Base-by-base conservation (phyloP, 2,797 vertebrate species). In the Microctenopoma lineatum region DNA sequence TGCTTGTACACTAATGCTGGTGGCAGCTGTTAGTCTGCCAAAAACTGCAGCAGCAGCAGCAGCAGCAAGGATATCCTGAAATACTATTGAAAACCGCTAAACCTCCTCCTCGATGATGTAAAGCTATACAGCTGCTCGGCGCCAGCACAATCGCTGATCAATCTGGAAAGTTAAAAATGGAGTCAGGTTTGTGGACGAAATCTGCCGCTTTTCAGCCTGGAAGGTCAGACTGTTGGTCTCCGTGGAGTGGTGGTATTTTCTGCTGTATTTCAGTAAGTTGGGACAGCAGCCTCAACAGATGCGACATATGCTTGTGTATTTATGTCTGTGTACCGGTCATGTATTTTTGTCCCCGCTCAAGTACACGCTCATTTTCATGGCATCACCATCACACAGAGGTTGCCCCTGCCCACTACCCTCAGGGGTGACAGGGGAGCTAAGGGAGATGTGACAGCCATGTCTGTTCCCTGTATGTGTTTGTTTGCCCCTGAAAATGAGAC, bases 381-480 rank as follows among this genome's bases (percentile, higher is more conserved):
- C 79, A 72, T 69, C 66, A 44, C 74, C 54, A 46, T 63, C 59
- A 79, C 29, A 16, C 56, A 59, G 81, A 84, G 84, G 73, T 80
- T 83, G 73, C 79, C 73, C 73, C 79, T 88, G 80, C 80, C 82
- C 75, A 9, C 81, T 84, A 87, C 85, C 91, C 89, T 84, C 53
- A 14, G 88, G 92, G 89, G 82, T 85, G 89, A 89, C 85, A 87
- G 81, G 73, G 78, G 80, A 92, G 88, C 86, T 92, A 88, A 91
- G 90, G 82, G 89, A 90, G 93, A 94, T 87, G 90, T 94, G 93
- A 94, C 93, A 94, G 93, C 86, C 85, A 80, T 91, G 92, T 93
- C 92, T 95, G 93, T 84, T 93, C 86, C 86, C 89, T 93, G 93
- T 93, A 92, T 88, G 81, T 88, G 88, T 92, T 89, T 87, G 89